Conservation (phyloP, 2,113 vertebrate species). For the Erinaceus europaeus region DNA sequence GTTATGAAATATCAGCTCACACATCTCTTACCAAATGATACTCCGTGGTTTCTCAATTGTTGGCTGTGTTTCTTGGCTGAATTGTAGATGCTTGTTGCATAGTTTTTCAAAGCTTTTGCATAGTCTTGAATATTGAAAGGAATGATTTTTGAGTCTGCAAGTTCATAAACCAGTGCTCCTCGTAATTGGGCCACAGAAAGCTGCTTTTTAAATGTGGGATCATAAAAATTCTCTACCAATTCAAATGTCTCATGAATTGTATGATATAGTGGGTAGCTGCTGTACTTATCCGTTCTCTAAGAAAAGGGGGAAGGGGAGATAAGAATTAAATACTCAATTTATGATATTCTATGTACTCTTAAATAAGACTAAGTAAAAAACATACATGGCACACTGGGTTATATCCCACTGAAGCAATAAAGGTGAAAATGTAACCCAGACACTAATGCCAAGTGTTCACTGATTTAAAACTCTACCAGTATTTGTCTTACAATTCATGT, state of each 20-base stretch:
- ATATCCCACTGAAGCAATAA: too few species aligned
- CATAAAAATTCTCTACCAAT: constrained; percentile 92
- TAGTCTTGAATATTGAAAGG: constrained; percentile 91
- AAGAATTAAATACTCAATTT: not conserved
- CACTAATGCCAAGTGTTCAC: too few species aligned
- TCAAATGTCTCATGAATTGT: constrained; percentile 96
- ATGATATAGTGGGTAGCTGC: constrained; percentile 95
- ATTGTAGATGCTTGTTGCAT: constrained; percentile 84
- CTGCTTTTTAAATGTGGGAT: constrained; percentile 90
- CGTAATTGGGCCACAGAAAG: constrained; percentile 89
- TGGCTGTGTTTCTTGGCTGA: constrained; percentile 82
- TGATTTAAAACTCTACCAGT: too few species aligned
- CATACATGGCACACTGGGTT: too few species aligned
- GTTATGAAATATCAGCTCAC: not conserved
- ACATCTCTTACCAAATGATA: constrained; percentile 91
- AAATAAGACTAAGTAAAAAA: too few species aligned
- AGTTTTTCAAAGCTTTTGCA: constrained; percentile 85
- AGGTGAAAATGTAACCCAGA: too few species aligned
- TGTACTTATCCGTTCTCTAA: constrained; percentile 93
- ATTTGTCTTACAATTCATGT: too few species aligned
- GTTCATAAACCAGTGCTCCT: constrained; percentile 87
- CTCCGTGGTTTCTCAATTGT: constrained; percentile 78
- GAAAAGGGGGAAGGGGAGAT: not conserved
- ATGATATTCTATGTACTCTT: too few species aligned
- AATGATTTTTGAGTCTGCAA: constrained; percentile 89